Conservation (phyloP, 2,888 invertebrate species). For the Diarsia mendica region DNA sequence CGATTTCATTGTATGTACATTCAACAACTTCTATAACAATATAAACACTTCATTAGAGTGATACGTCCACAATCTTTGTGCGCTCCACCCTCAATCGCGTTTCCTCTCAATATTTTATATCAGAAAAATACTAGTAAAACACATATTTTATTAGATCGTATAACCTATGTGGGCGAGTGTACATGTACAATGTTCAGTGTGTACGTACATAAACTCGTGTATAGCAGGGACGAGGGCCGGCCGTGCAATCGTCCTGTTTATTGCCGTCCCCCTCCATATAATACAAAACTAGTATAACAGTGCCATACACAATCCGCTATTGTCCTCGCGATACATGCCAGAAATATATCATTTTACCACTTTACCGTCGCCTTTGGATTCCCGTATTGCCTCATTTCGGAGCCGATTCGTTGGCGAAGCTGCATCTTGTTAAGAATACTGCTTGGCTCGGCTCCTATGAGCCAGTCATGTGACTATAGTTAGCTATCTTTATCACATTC, state of each 20-base stretch:
- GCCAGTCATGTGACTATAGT: constrained; percentile 38
- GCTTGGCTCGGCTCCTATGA: constrained; percentile 67
- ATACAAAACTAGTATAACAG: constrained; percentile 75
- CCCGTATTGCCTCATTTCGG: constrained; percentile 72
- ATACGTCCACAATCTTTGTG: constrained; percentile 5
- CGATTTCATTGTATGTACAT: constrained; percentile 4
- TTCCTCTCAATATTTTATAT: constrained; percentile 46
- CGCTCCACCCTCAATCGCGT: constrained; percentile 28
- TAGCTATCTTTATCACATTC: constrained; percentile 49
- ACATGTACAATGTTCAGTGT: constrained; percentile 52
- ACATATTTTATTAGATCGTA: constrained; percentile 63
- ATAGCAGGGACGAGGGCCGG: constrained; percentile 64
- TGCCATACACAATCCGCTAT: constrained; percentile 72
- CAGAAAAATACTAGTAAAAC: constrained; percentile 54
- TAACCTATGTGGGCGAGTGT: constrained; percentile 53
- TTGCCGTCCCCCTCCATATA: constrained; percentile 73
- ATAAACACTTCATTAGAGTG: constrained; percentile 1
- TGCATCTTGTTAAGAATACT: constrained; percentile 72
- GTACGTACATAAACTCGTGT: constrained; percentile 55
- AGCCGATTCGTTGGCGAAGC: constrained; percentile 68
- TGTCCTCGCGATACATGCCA: constrained; percentile 67
- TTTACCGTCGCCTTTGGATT: constrained; percentile 77
- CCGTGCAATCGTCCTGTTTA: constrained; percentile 76
- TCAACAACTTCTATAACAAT: constrained; percentile 1
- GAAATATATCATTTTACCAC: constrained; percentile 79